Percentiles rank a stretch among this genome's conserved stretches.
These are phyloP conservation scores for Aplysina aerophoba DNA, from an alignment of 37 sponge, comb jelly and placozoan species.

Conservation along the genomic window DNA sequence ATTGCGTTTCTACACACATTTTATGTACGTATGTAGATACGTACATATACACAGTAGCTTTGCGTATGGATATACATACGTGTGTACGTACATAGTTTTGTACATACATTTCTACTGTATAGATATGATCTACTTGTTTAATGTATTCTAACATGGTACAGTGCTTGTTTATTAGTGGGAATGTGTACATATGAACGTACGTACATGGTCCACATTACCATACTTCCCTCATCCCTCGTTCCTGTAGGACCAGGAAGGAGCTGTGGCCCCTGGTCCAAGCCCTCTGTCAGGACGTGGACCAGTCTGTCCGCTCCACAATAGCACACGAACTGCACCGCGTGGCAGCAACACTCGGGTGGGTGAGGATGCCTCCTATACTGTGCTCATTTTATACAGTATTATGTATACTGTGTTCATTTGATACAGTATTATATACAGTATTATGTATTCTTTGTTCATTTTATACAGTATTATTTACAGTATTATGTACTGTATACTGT, in stretches of 20 bases:
- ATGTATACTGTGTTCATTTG: not conserved
- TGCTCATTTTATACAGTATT: too few relatives aligned
- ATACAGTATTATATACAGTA: not conserved
- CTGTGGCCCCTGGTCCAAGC: slow-evolving; percentile 54
- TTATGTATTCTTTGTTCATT: not conserved
- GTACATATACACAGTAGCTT: too few relatives aligned
- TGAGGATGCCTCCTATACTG: too few relatives aligned
- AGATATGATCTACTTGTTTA: too few relatives aligned
- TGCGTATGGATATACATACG: too few relatives aligned
- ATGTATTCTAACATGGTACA: not conserved
- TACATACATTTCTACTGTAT: too few relatives aligned
- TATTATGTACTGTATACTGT: not conserved
- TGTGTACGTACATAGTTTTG: too few relatives aligned
- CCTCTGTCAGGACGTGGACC: slow-evolving; percentile 76
- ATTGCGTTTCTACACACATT: too few relatives aligned
- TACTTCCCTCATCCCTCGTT: not conserved
- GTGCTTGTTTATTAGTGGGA: not conserved
- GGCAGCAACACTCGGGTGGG: slow-evolving; percentile 60
- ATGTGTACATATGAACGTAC: not conserved
- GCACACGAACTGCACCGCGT: slow-evolving; percentile 48
- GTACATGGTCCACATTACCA: not conserved
- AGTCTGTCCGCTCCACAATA: slow-evolving; percentile 54
- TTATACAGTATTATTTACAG: too few relatives aligned
- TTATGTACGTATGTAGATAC: too few relatives aligned
- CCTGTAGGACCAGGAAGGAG: slow-evolving; percentile 66